Conservation (phyloP, 2,113 vertebrate genomes). For the Menidia beryllina region DNA sequence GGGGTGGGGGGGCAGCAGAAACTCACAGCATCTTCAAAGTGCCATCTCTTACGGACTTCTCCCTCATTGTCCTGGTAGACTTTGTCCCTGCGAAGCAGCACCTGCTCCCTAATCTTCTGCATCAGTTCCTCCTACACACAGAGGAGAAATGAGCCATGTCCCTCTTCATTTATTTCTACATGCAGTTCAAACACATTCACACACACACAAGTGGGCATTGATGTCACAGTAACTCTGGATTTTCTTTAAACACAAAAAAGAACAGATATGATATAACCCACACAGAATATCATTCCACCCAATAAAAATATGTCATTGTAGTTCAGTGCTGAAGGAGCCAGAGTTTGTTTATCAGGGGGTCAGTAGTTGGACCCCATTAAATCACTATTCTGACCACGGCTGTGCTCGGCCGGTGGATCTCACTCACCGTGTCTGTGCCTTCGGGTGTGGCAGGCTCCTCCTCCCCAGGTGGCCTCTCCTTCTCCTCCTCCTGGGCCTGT, state of each 20-base stretch:
- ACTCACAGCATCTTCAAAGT: conserved; percentile 87
- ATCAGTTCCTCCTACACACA: conserved; percentile 79
- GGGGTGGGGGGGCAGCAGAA: neutral
- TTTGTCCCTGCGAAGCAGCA: conserved; percentile 81
- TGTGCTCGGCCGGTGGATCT: neutral
- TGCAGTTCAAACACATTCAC: too few relatives aligned
- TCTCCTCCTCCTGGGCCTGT: conserved; percentile 73
- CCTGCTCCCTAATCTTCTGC: conserved; percentile 83
- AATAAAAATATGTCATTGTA: neutral
- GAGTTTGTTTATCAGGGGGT: neutral
- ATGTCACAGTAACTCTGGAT: too few relatives aligned
- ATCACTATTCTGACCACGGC: too few relatives aligned
- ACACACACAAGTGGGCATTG: too few relatives aligned
- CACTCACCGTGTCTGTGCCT: conserved; percentile 74
- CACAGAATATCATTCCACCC: too few relatives aligned
- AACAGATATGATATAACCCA: too few relatives aligned
- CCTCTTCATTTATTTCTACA: neutral
- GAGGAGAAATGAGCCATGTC: neutral
- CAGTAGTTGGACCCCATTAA: neutral
- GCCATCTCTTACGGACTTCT: conserved; percentile 87
- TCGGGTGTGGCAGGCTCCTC: conserved; percentile 74
- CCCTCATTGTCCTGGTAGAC: conserved; percentile 83
- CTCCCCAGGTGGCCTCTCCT: conserved; percentile 84
- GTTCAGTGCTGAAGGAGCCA: neutral
- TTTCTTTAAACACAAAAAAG: too few relatives aligned